Percentiles rank a stretch among this genome's conserved stretches.
Evolutionary conservation across 30 jellyfish, hydroid and myxozoan genomes (phyloP).

Genomic region (Sanderia malayensis): DNA sequence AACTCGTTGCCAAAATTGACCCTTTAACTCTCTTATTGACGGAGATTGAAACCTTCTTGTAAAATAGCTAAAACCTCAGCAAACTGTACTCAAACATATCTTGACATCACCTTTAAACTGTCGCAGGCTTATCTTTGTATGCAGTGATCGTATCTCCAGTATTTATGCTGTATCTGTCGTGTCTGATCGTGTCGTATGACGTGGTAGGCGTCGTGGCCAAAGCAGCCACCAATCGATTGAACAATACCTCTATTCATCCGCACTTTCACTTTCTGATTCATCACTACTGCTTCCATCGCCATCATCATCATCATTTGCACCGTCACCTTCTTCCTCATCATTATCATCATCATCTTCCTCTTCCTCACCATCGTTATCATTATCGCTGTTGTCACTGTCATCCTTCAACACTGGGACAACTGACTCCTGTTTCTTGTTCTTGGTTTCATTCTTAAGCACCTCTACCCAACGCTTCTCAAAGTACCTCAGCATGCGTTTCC

Average conservation of each 20-base stretch:
- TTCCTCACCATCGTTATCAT: slow-evolving; percentile 14
- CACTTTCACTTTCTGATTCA: slow-evolving; percentile 59
- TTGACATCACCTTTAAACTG: no score
- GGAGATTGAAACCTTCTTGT: no score
- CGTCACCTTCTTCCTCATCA: slow-evolving; percentile 23
- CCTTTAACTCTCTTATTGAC: no score
- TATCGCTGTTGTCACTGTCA: slow-evolving; percentile 13
- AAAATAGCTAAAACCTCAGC: no score
- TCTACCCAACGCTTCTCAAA: slow-evolving; percentile 93
- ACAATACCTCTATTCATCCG: slow-evolving; percentile 11
- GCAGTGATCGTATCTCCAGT: no score
- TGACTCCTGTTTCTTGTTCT: slow-evolving; percentile 7
- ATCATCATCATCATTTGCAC: slow-evolving; percentile 41
- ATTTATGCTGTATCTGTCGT: no score
- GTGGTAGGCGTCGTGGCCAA: no score
- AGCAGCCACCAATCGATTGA: no score
- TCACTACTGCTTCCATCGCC: slow-evolving; percentile 28
- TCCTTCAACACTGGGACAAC: neutral
- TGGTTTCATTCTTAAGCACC: slow-evolving; percentile 34
- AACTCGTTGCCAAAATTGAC: no score
- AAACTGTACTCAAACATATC: no score
- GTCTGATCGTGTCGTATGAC: no score
- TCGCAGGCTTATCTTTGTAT: no score
- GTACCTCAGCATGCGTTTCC: slow-evolving; percentile 80
- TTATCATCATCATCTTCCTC: slow-evolving; percentile 21